Conservation (phyloP, 1,140 invertebrate genomes). For the Hycleus phaleratus region DNA sequence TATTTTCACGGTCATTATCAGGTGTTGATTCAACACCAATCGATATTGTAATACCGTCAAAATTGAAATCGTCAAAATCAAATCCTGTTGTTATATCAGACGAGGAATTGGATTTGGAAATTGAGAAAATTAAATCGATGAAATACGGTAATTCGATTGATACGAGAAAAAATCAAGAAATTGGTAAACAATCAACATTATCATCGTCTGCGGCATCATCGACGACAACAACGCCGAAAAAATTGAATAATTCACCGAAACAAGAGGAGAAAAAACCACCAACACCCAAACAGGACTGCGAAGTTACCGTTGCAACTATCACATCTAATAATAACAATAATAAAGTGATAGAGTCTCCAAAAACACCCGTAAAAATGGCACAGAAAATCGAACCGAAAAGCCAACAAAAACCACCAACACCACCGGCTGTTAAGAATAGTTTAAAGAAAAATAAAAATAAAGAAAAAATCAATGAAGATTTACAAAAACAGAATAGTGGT, state of each 20-base stretch:
- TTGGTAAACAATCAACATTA: not conserved
- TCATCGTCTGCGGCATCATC: no score
- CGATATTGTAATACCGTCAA: slow-evolving; percentile 49
- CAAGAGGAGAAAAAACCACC: not conserved
- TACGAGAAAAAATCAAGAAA: slow-evolving; percentile 1
- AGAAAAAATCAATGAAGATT: slow-evolving; percentile 27
- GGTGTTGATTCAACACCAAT: slow-evolving; percentile 50
- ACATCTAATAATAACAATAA: not conserved
- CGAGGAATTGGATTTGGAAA: slow-evolving; percentile 52
- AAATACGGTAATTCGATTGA: slow-evolving; percentile 13
- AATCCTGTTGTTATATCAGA: slow-evolving; percentile 49
- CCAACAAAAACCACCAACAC: slow-evolving; percentile 24
- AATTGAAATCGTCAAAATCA: slow-evolving; percentile 43
- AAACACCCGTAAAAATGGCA: slow-evolving; percentile 1
- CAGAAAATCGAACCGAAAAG: slow-evolving; percentile 27
- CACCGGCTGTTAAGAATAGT: not conserved
- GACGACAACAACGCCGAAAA: not conserved
- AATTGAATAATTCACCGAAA: not conserved
- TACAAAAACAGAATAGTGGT: slow-evolving; percentile 46
- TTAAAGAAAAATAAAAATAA: not conserved
- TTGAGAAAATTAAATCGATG: slow-evolving; percentile 44
- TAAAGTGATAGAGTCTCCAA: not conserved
- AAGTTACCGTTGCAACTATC: not conserved
- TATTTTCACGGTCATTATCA: slow-evolving; percentile 29
- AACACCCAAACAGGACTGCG: no score